These are phyloP conservation scores for Actinia tenebrosa DNA, from an alignment of 64 coral and sea anemone species.

Conservation along the genomic window DNA sequence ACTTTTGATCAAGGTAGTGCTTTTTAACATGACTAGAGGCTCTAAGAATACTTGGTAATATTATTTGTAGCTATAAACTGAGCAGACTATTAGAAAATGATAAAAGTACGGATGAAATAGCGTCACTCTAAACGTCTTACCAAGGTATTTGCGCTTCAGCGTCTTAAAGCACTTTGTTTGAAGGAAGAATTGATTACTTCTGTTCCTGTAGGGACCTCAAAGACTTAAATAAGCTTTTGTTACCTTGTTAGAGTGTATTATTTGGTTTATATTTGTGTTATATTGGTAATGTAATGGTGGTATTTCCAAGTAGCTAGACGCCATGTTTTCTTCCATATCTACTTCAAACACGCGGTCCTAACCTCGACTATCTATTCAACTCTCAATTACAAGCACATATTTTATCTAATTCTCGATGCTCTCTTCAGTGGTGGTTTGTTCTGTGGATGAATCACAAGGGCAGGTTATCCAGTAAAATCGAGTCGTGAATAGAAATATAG, in stretches of 20 bases:
- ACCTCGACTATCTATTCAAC: neutral
- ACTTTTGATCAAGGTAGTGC: neutral
- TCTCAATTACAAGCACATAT: neutral
- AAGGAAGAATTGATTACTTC: neutral
- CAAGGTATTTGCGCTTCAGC: constrained; percentile 24
- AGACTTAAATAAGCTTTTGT: neutral
- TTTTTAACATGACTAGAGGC: neutral
- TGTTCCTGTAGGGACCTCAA: neutral
- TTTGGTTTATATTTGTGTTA: neutral
- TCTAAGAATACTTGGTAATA: neutral
- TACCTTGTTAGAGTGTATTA: neutral
- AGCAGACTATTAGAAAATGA: neutral
- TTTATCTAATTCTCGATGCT: neutral
- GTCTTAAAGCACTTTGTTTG: constrained; percentile 1
- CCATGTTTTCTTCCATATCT: neutral
- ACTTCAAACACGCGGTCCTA: constrained; percentile 20
- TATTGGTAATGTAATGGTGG: neutral
- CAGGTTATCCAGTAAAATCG: neutral
- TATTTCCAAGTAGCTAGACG: neutral
- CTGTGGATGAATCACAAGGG: neutral
- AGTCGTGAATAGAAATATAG: neutral
- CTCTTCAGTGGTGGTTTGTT: neutral
- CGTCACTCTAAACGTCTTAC: neutral
- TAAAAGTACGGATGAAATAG: neutral
- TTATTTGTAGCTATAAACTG: neutral